Evolutionary conservation across 2,888 invertebrate genomes (phyloP).

Genomic region (Chamaedrilus cognettii): DNA sequence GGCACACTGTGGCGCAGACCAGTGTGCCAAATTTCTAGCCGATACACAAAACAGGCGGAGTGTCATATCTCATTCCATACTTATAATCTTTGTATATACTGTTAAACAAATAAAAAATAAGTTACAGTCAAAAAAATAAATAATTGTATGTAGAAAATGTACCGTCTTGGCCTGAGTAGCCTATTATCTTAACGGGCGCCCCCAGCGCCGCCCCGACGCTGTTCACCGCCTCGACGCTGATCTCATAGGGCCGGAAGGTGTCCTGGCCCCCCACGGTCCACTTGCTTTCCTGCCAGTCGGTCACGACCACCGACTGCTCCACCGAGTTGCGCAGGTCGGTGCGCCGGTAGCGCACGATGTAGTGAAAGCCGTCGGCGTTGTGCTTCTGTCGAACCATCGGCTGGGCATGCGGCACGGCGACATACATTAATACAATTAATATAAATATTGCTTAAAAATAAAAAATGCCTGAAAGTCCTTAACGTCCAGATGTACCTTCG

Average conservation of each 20-base stretch:
- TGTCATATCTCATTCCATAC: too few relatives aligned
- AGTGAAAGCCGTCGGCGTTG: conserved; percentile 91
- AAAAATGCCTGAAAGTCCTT: too few relatives aligned
- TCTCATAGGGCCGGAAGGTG: conserved; percentile 85
- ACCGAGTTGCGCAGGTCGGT: conserved; percentile 72
- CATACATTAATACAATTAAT: conserved; percentile 4
- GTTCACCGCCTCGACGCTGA: conserved; percentile 91
- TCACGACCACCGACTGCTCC: conserved; percentile 40
- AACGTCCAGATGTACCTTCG: too few relatives aligned
- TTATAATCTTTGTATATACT: too few relatives aligned
- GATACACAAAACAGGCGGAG: too few relatives aligned
- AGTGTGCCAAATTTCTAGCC: too few relatives aligned
- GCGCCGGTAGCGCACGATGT: conserved; percentile 81
- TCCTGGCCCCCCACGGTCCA: conserved; percentile 72
- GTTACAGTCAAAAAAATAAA: too few relatives aligned
- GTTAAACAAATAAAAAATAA: too few relatives aligned
- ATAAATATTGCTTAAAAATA: not conserved
- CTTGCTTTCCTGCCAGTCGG: conserved; percentile 75
- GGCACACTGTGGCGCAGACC: too few relatives aligned
- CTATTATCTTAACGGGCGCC: conserved; percentile 73
- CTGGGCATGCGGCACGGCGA: conserved; percentile 57
- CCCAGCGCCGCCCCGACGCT: conserved; percentile 80
- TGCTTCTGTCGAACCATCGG: conserved; percentile 96
- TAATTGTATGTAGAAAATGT: too few relatives aligned
- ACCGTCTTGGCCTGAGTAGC: conserved; percentile 83